Conservation (phyloP, 2,888 invertebrate genomes). For the Tinea pellionella region DNA sequence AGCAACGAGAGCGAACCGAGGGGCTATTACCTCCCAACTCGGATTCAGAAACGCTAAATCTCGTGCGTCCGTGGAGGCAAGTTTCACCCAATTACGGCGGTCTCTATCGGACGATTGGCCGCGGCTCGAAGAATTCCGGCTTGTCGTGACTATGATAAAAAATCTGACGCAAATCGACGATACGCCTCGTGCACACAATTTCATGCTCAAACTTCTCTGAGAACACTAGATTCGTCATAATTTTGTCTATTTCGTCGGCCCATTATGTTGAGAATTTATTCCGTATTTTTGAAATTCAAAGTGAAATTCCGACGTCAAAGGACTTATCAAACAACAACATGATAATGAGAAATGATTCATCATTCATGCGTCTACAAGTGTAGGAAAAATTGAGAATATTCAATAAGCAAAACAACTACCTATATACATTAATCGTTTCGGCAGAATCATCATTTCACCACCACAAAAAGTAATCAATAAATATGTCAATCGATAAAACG, state of each 20-base stretch:
- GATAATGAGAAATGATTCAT: not conserved
- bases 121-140: slow-evolving; percentile 55
- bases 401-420: not conserved
- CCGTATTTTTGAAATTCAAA: not conserved
- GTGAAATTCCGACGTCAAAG: not conserved
- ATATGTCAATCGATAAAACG: not conserved
- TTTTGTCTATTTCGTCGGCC: slow-evolving; percentile 22
- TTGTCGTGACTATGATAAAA: slow-evolving; percentile 67
- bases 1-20: not conserved
- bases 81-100: slow-evolving; percentile 67
- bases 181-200: slow-evolving; percentile 69
- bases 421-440: not conserved
- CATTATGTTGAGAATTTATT: not conserved
- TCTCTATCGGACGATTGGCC: slow-evolving; percentile 60
- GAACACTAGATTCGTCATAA: slow-evolving; percentile 63
- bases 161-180: slow-evolving; percentile 68
- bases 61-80: slow-evolving; percentile 60
- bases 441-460: not conserved
- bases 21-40: slow-evolving; percentile 8
- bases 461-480: not conserved
- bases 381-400: not conserved
- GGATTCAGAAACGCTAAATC: slow-evolving; percentile 32
- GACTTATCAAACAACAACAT: slow-evolving; percentile 3
- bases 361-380: not conserved
- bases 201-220: slow-evolving; percentile 55